These are phyloP conservation scores for Leuciscus waleckii DNA, from an alignment of 2,797 vertebrate species.

Conservation along the genomic window DNA sequence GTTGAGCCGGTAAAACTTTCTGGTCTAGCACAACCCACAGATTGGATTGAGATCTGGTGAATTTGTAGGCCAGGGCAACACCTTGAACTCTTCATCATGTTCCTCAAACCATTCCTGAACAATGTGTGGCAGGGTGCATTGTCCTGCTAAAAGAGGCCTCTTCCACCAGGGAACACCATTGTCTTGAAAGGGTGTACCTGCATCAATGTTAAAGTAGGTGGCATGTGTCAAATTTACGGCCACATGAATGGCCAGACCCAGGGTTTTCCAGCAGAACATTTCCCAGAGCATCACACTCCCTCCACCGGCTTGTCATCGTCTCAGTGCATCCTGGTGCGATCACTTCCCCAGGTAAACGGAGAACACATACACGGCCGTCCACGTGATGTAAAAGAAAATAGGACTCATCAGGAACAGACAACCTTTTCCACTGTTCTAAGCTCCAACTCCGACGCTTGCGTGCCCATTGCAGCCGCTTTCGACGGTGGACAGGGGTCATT, in stretches of 20 bases:
- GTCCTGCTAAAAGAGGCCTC: neutral
- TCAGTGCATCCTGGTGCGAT: neutral
- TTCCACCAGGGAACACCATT: neutral
- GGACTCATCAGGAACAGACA: neutral
- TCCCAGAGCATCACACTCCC: neutral
- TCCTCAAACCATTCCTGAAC: constrained; percentile 7
- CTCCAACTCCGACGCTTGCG: neutral
- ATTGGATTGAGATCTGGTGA: neutral
- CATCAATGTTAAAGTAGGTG: neutral
- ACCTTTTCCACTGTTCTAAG: neutral
- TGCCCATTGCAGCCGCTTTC: neutral
- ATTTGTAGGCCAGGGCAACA: neutral
- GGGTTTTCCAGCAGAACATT: neutral
- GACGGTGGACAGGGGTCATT: neutral
- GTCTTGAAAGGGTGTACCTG: neutral
- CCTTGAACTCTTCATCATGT: neutral
- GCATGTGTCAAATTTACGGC: neutral
- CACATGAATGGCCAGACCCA: neutral
- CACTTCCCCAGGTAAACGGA: neutral
- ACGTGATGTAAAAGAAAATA: neutral
- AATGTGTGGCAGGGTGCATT: neutral
- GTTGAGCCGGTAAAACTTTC: neutral
- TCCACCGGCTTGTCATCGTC: neutral
- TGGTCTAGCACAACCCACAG: neutral
- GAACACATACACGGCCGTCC: neutral